Conservation (phyloP, 2,113 vertebrate species). For the Morone saxatilis region DNA sequence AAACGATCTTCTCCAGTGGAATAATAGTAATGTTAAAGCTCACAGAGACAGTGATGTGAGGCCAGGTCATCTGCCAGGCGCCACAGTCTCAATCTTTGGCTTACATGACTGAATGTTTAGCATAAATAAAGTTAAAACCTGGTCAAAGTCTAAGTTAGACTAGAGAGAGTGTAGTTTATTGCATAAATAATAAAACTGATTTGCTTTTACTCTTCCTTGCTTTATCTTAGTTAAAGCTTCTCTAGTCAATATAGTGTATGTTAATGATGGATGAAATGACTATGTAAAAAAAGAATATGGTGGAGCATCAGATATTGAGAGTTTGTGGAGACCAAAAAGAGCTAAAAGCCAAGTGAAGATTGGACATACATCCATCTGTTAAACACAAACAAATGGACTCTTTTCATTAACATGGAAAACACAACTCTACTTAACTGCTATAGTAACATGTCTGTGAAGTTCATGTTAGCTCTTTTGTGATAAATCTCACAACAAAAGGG, state of each 20-base stretch:
- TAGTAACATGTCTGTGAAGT: too few species aligned
- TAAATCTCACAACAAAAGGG: too few species aligned
- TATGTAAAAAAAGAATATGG: not conserved
- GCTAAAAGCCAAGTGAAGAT: not conserved
- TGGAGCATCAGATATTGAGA: not conserved
- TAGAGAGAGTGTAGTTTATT: not conserved
- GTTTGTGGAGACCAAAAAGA: not conserved
- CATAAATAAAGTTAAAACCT: not conserved
- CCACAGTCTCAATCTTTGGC: constrained; percentile 15
- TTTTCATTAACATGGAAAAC: too few species aligned
- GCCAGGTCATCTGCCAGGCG: constrained; percentile 25
- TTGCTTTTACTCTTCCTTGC: not conserved
- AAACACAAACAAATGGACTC: not conserved
- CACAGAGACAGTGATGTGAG: constrained; percentile 10
- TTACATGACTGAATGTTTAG: constrained; percentile 1
- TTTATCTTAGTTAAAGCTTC: not conserved
- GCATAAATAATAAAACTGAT: not conserved
- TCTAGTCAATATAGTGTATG: not conserved
- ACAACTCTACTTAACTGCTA: too few species aligned
- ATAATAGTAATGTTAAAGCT: constrained; percentile 33
- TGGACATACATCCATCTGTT: not conserved
- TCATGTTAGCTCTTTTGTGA: too few species aligned
- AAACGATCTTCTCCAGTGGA: constrained; percentile 24
- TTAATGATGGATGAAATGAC: not conserved
- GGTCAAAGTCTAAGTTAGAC: not conserved